Base-by-base conservation (phyloP, 92 coral and sea anemone species). In the Pocillopora grandis region DNA sequence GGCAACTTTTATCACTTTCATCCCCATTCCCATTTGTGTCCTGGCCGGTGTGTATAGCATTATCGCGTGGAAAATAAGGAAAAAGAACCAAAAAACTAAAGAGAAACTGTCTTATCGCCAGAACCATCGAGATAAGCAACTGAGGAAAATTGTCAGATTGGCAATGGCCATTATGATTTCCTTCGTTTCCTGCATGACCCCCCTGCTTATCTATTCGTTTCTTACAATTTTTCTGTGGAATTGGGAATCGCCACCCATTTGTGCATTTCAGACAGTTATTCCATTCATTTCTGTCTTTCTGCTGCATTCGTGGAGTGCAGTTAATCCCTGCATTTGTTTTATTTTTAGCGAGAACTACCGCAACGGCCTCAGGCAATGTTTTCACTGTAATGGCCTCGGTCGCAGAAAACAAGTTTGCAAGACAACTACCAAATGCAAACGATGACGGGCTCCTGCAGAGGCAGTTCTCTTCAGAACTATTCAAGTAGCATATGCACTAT, bases 271-370 rank as follows among this genome's bases (percentile, higher is more conserved):
- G 11, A 55, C 33, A 10, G 37, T 52, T n/a, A 56, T 74, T 9
- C 62, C 60, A 74, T 74, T 74, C 18, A 21, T 74, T n/a, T 33
- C 62, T 11, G 21, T 20, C 15, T 49, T 74, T 74, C 20, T 74
- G 62, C 9, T 58, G n/a, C 63, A 74, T 10, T 74, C 78, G 1
- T 52, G 60, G 62, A 52, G 62, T 13, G 78, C 78, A 15, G 42
- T 74, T 19, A 74, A 74, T 58, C 78, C 78, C 6, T 74, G 78
- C 42, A 52, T 74, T 17, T 55, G 63, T n/a, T 57, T 74, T 1
- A 74, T 74, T 5, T 55, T 17, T 55, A 58, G 16, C 5, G 56
- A 49, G 63, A 74, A 12, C 9, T 74, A 74, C 36, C 60, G 63
- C 10, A 58, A 55, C 16, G 36, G 62, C 1, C 58, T 74, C 16